Base-by-base conservation (phyloP, 2,888 invertebrate genomes). In the Xiphydria camelus region DNA sequence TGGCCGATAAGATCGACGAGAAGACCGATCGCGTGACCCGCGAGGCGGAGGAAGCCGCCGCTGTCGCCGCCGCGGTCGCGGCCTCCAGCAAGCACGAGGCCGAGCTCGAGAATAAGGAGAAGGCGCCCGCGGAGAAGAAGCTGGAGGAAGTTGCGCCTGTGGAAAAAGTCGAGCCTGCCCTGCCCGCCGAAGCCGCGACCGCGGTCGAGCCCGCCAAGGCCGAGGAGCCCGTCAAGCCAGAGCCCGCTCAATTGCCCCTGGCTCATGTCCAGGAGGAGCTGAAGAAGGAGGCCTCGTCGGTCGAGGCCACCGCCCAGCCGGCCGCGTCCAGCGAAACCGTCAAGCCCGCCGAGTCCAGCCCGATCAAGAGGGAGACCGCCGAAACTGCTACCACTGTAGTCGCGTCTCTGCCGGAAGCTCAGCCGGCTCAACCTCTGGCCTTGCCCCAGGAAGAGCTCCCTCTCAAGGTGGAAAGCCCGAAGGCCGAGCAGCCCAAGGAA, bases 1-100 rank as follows among this genome's bases (percentile, higher is more conserved):
- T n/a, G n/a, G n/a, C n/a, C n/a, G 55, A 69, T 17, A 78, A 78
- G 51, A 64, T 75, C 20, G 59, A 59, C 7, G 66, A 65, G 19
- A 67, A 66, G 17, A 61, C 61, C 9, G 69, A 70, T 41, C 66
- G 70, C 7, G 68, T 70, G 14, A 70, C 70, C 10, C 66, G 69
- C 7, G 67, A 70, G 7, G 63, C 68, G 18, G 70, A 68, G 34
- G 64, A 67, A 39, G 55, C 59, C 3, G 59, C 58, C 7, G 49
- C 49, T 2, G 45, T 43, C 12, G 40, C 50, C n/a, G 34, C 43
- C 12, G 42, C 25, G 12, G 38, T 33, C 14, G 23, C 39, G 22
- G 40, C n/a, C n/a, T n/a, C n/a, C n/a, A n/a, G 4, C 29, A 43
- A 4, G 38, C 37, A 33, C 29, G 23, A 7, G 22, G 23, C 22